Percentiles rank a stretch among this genome's conserved stretches.
Evolutionary conservation across 2,113 vertebrate species (phyloP).

Genomic region (Sisor rabdophorus): DNA sequence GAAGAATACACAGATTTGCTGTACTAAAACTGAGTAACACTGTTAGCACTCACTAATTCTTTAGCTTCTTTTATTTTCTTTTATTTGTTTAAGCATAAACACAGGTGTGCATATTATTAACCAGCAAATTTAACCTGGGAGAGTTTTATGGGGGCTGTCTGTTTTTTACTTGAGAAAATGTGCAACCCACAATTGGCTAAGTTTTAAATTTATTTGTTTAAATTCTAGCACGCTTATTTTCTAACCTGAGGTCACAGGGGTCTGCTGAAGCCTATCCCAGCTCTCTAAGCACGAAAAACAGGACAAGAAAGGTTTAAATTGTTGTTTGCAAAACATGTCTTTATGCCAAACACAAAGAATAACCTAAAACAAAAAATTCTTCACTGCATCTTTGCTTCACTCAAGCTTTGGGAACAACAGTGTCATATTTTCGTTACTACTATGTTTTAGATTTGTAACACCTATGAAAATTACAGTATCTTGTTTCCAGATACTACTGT

Average conservation of each 20-base stretch:
- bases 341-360: too few species aligned
- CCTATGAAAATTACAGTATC: background rate
- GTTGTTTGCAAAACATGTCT: too few species aligned
- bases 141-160: slow-evolving; percentile 23
- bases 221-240: too few species aligned
- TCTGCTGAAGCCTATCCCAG: too few species aligned
- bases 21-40: slow-evolving; percentile 44
- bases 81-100: slow-evolving; percentile 7
- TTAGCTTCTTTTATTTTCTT: slow-evolving; percentile 23
- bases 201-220: too few species aligned
- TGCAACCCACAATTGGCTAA: too few species aligned
- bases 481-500: background rate
- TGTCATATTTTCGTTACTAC: background rate
- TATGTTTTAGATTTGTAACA: background rate
- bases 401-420: background rate
- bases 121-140: background rate
- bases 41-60: slow-evolving; percentile 38
- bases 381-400: background rate
- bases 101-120: slow-evolving; percentile 4
- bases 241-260: too few species aligned
- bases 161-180: slow-evolving; percentile 18
- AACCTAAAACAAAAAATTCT: background rate
- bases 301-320: too few species aligned
- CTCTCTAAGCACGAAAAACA: too few species aligned
- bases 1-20: slow-evolving; percentile 41